A percentile compares a stretch with the other conserved stretches of the same genome.
Evolutionary conservation across 92 coral and sea anemone species (phyloP).

Genomic region (Palythoa grandis): DNA sequence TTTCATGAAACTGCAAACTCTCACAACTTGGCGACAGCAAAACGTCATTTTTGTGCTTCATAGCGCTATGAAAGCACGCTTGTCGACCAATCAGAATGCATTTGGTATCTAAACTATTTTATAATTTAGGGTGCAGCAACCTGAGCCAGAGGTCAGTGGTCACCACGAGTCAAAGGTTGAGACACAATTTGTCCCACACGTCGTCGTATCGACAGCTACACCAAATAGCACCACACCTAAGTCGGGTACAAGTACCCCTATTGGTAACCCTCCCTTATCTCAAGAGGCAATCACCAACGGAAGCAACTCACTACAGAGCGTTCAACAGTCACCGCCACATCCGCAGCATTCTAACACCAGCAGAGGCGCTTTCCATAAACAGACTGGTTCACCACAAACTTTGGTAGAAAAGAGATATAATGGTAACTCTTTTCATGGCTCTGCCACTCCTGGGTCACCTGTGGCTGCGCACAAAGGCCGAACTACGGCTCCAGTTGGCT

Average conservation of each 20-base stretch:
- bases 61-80: too few species aligned
- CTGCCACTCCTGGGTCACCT: conserved; percentile 9
- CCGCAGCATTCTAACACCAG: not conserved
- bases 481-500: not conserved
- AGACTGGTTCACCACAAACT: not conserved
- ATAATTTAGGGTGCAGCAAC: conserved; percentile 57
- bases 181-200: conserved; percentile 56
- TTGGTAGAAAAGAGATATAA: not conserved
- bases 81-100: too few species aligned
- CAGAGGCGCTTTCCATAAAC: conserved; percentile 11
- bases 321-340: not conserved
- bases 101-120: too few species aligned
- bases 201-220: conserved; percentile 47
- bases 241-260: conserved; percentile 30
- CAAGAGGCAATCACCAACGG: not conserved
- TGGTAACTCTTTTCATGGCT: not conserved
- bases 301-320: not conserved
- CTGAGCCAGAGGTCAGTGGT: conserved; percentile 76
- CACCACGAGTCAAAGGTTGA: conserved; percentile 32
- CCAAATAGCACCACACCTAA: conserved; percentile 7
- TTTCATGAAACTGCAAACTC: too few species aligned
- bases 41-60: too few species aligned
- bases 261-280: not conserved
- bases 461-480: not conserved
- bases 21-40: too few species aligned